phyloP scores from a whole-genome alignment of 2,888 invertebrate genomes.

The Bombylius discolor region DNA sequence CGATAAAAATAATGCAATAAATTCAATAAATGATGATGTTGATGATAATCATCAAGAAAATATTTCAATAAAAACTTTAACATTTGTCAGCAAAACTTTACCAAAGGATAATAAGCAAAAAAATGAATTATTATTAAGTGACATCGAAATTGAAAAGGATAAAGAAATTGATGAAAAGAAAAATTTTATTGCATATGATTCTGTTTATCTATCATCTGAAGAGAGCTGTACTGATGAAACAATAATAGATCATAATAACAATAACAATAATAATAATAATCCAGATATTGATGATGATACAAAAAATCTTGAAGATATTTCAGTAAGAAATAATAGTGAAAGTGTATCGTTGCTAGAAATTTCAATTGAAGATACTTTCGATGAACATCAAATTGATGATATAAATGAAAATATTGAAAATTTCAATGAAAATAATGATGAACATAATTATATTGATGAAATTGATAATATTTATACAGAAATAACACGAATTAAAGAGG shows the following conservation, averaged over 20 bases:
- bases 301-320: neutral
- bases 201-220: constrained; percentile 35
- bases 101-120: neutral
- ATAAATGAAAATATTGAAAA: neutral
- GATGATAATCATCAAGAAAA: neutral
- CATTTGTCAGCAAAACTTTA: neutral
- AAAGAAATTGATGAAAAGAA: neutral
- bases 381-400: constrained; percentile 18
- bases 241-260: constrained; percentile 21
- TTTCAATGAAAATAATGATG: neutral
- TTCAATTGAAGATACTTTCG: constrained; percentile 31
- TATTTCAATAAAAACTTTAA: neutral
- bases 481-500: neutral
- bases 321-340: constrained; percentile 13
- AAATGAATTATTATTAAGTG: neutral
- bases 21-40: neutral
- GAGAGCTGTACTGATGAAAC: constrained; percentile 29
- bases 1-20: neutral
- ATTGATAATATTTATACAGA: constrained; percentile 12
- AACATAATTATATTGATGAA: neutral
- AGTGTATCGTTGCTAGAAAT: constrained; percentile 27
- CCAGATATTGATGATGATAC: constrained; percentile 11
- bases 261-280: constrained; percentile 7
- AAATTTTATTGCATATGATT: constrained; percentile 33
- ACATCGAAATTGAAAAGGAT: neutral